Evolutionary conservation across 2,113 vertebrate genomes (phyloP).

Genomic region (Ophthalmolycus amberensis): DNA sequence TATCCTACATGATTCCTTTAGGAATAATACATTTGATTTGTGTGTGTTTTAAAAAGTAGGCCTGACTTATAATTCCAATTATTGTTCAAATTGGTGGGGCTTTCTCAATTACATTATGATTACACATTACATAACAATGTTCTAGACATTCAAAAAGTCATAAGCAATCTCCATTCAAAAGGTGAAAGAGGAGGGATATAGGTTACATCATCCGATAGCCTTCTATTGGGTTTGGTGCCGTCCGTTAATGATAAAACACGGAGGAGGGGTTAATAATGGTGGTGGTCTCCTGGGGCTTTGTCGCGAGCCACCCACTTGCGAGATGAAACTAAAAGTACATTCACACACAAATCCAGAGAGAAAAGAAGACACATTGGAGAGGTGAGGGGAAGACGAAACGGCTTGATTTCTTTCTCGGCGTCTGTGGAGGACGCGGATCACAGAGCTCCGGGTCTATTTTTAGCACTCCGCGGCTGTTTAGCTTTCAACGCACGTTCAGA

Average conservation of each 20-base stretch:
- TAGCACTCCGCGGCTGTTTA: conserved; percentile 79
- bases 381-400: conserved; percentile 20
- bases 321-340: conserved; percentile 46
- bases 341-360: conserved; percentile 47
- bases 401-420: conserved; percentile 62
- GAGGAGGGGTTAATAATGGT: conserved; percentile 37
- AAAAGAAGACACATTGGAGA: conserved; percentile 26
- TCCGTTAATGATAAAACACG: conserved; percentile 24
- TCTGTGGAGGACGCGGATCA: conserved; percentile 76
- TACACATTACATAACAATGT: neutral
- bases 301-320: conserved; percentile 25
- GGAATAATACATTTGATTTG: neutral
- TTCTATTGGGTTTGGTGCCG: conserved; percentile 30
- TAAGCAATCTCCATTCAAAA: conserved; percentile 13
- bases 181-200: conserved; percentile 4
- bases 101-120: neutral
- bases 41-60: neutral
- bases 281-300: conserved; percentile 33
- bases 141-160: conserved; percentile 25
- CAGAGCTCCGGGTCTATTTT: conserved; percentile 79
- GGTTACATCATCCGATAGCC: conserved; percentile 54
- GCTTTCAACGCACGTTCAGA: conserved; percentile 83
- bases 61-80: neutral
- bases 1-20: neutral
- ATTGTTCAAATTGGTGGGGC: neutral